Evolutionary conservation across 2,113 vertebrate genomes (phyloP).

Genomic region (Tichodroma muraria): DNA sequence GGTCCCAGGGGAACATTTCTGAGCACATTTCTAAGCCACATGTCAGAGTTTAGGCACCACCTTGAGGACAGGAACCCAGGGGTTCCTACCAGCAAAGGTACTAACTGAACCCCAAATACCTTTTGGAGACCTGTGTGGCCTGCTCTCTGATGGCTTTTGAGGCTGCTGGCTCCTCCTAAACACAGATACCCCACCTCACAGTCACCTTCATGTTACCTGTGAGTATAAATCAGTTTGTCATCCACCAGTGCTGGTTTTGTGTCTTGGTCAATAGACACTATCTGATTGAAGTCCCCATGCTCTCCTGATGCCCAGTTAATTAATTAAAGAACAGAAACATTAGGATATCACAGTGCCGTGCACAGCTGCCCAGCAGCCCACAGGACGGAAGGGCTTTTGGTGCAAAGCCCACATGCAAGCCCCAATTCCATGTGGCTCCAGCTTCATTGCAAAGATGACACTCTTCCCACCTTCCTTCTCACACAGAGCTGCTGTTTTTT

Average conservation of each 20-base stretch:
- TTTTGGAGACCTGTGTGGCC: neutral
- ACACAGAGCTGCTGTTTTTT: neutral
- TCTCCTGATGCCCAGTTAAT: neutral
- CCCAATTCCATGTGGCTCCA: neutral
- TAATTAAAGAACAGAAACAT: neutral
- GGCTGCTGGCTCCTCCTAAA: neutral
- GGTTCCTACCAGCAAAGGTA: neutral
- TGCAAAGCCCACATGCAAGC: neutral
- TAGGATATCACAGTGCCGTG: neutral
- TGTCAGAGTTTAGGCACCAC: neutral
- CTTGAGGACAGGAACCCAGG: neutral
- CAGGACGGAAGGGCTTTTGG: neutral
- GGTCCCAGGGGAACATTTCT: neutral
- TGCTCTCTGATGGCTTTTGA: neutral
- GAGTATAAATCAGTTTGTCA: neutral
- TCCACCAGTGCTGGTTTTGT: neutral
- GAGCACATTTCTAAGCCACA: accelerated
- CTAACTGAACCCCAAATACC: neutral
- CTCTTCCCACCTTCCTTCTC: neutral
- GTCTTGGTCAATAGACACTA: too few species aligned
- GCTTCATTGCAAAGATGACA: neutral
- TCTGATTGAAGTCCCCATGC: neutral
- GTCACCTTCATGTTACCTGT: neutral
- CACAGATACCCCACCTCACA: too few species aligned
- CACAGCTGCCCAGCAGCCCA: neutral